These are phyloP conservation scores for Ochotona princeps DNA, from an alignment of 2,113 vertebrate genomes.

Conservation along the genomic window DNA sequence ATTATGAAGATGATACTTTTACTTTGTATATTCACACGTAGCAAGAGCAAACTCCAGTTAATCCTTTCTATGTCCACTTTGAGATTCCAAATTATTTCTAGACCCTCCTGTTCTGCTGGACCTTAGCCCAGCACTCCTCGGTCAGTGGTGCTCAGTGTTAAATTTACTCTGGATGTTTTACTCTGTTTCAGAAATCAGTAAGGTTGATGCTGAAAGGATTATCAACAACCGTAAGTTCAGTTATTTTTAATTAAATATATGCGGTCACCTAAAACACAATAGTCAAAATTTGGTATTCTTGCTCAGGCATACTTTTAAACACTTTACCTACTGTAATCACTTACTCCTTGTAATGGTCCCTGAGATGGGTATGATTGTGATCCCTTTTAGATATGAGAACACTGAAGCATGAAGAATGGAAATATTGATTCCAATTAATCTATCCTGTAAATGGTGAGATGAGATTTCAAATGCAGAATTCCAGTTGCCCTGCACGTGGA, in stretches of 20 bases:
- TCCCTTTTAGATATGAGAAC: neutral
- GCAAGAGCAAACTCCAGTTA: conserved; percentile 9
- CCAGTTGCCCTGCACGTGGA: neutral
- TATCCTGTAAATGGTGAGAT: neutral
- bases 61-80: neutral
- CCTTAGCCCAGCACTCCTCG: neutral
- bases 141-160: neutral
- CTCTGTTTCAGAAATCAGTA: conserved; percentile 79
- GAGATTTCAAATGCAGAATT: neutral
- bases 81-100: neutral
- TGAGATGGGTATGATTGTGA: neutral
- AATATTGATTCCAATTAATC: neutral
- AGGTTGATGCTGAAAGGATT: conserved; percentile 68
- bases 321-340: neutral
- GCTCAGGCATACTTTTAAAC: neutral
- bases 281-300: neutral
- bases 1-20: neutral
- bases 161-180: conserved; percentile 37
- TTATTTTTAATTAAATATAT: conserved; percentile 24
- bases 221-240: conserved; percentile 77
- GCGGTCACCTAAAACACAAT: neutral
- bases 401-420: neutral
- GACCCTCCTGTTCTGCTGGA: neutral
- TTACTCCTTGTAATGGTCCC: neutral
- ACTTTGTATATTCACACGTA: neutral